Evolutionary conservation across 1,140 invertebrate species (phyloP).

Genomic region (Pseudomyrmex dendroicus): DNA sequence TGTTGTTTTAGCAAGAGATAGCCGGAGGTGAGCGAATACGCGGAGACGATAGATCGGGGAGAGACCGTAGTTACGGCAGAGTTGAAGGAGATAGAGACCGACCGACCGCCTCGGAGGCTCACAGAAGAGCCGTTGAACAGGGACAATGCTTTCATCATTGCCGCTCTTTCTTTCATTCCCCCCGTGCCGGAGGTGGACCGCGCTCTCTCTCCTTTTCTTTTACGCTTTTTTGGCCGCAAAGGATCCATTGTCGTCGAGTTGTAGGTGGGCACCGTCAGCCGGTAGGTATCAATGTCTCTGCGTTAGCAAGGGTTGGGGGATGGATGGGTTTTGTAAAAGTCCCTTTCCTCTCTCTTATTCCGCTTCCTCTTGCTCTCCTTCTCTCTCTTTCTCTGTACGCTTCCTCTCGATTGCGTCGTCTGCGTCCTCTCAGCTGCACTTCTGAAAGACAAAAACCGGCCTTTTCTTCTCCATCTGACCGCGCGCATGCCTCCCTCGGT

Average conservation of each 20-base stretch:
- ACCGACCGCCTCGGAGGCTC: slow-evolving; percentile 70
- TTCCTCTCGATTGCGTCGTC: slow-evolving; percentile 18
- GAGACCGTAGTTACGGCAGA: slow-evolving; percentile 41
- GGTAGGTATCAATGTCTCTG: slow-evolving; percentile 79
- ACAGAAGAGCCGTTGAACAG: slow-evolving; percentile 75
- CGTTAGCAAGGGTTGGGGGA: slow-evolving; percentile 66
- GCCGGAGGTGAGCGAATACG: slow-evolving; percentile 31
- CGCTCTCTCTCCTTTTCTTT: slow-evolving; percentile 74
- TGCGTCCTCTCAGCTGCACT: slow-evolving; percentile 20
- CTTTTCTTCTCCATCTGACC: slow-evolving; percentile 25
- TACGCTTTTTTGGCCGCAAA: slow-evolving; percentile 81
- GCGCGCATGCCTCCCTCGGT: slow-evolving; percentile 53
- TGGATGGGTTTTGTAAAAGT: slow-evolving; percentile 74
- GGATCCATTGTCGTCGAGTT: slow-evolving; percentile 82
- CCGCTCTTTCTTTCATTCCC: slow-evolving; percentile 82
- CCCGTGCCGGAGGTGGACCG: slow-evolving; percentile 66
- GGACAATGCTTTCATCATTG: slow-evolving; percentile 86
- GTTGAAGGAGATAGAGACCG: slow-evolving; percentile 68
- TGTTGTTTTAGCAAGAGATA: slow-evolving; percentile 43
- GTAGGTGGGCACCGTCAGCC: slow-evolving; percentile 78
- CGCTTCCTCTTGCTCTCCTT: slow-evolving; percentile 37
- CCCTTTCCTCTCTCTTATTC: slow-evolving; percentile 61
- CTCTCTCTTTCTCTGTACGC: slow-evolving; percentile 29
- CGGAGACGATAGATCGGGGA: slow-evolving; percentile 44
- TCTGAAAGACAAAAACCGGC: slow-evolving; percentile 66